Evolutionary conservation across 1,140 invertebrate genomes (phyloP).

Genomic region (Scaptomyza hsui): DNA sequence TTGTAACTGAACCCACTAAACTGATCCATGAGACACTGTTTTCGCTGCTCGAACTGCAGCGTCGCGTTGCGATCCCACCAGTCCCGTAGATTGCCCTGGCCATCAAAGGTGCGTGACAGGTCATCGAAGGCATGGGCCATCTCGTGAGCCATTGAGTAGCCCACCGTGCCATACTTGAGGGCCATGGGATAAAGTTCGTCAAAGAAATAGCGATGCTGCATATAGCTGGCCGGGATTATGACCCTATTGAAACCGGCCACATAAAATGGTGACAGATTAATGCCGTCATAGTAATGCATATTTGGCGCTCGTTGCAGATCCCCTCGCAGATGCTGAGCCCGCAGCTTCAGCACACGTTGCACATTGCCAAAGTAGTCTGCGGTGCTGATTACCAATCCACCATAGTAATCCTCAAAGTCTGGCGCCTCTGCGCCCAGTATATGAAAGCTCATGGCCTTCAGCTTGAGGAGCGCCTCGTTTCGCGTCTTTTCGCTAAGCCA

Average conservation of each 20-base stretch:
- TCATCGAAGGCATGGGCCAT: conserved; percentile 88
- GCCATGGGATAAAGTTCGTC: conserved; percentile 91
- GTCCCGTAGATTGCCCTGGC: conserved; percentile 87
- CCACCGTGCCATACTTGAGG: conserved; percentile 97
- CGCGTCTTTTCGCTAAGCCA: conserved; percentile 63
- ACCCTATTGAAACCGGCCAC: conserved; percentile 98
- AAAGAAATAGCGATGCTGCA: conserved; percentile 97
- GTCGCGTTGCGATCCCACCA: conserved; percentile 96
- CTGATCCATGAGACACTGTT: conserved; percentile 96
- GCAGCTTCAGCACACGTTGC: conserved; percentile 87
- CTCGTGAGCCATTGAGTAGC: conserved; percentile 91
- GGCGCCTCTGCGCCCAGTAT: conserved; percentile 47
- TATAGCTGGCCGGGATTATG: conserved; percentile 96
- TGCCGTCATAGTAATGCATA: conserved; percentile 92
- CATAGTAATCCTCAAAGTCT: conserved; percentile 84
- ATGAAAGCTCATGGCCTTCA: conserved; percentile 61
- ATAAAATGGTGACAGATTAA: conserved; percentile 95
- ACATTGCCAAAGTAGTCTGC: conserved; percentile 96
- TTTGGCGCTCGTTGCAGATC: conserved; percentile 92
- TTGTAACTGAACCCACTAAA: conserved; percentile 90
- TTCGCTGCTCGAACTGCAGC: conserved; percentile 92
- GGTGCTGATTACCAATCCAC: conserved; percentile 85
- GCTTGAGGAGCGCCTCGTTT: conserved; percentile 53
- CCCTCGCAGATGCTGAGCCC: conserved; percentile 88
- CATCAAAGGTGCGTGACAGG: conserved; percentile 87